Conservation (phyloP, 2,888 invertebrate species). For the Melanostoma scalare region DNA sequence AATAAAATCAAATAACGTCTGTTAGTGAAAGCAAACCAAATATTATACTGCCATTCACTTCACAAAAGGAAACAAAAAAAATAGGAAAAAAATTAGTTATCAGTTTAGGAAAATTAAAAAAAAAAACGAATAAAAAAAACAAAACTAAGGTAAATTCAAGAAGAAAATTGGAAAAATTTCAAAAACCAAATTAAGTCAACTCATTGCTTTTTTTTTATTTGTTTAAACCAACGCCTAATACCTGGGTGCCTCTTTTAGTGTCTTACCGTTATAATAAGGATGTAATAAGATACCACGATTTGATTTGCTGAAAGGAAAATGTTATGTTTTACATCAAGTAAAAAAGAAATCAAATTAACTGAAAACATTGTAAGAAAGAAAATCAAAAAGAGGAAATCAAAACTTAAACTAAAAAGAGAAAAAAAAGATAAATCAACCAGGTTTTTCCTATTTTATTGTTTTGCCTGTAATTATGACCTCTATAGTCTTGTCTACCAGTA, state of each 20-base stretch:
- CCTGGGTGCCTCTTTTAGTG: slow-evolving; percentile 67
- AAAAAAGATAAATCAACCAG: slow-evolving; percentile 7
- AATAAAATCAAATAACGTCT: slow-evolving; percentile 26
- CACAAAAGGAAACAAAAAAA: slow-evolving; percentile 17
- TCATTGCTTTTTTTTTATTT: slow-evolving; percentile 8
- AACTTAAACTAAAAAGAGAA: slow-evolving; percentile 35
- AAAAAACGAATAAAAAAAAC: slow-evolving; percentile 8
- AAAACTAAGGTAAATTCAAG: slow-evolving; percentile 30
- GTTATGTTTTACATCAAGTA: slow-evolving; percentile 60
- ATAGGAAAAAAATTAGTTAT: background rate
- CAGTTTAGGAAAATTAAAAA: slow-evolving; percentile 4
- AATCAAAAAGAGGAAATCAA: slow-evolving; percentile 25
- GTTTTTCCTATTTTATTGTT: background rate
- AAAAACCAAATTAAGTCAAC: slow-evolving; percentile 26
- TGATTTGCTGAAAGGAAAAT: slow-evolving; percentile 80
- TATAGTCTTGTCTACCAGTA: background rate
- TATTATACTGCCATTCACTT: slow-evolving; percentile 32
- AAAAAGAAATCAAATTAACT: slow-evolving; percentile 29
- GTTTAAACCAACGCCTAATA: slow-evolving; percentile 60
- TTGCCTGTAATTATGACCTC: background rate
- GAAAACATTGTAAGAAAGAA: slow-evolving; percentile 6
- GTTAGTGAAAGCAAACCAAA: slow-evolving; percentile 50
- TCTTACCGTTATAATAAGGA: slow-evolving; percentile 85
- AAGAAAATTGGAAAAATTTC: slow-evolving; percentile 26
- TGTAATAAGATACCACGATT: slow-evolving; percentile 83